Evolutionary conservation across 2,888 invertebrate genomes (phyloP), one percentile per base, ranked within the genome.

Genomic region (Athalia cordata): DNA sequence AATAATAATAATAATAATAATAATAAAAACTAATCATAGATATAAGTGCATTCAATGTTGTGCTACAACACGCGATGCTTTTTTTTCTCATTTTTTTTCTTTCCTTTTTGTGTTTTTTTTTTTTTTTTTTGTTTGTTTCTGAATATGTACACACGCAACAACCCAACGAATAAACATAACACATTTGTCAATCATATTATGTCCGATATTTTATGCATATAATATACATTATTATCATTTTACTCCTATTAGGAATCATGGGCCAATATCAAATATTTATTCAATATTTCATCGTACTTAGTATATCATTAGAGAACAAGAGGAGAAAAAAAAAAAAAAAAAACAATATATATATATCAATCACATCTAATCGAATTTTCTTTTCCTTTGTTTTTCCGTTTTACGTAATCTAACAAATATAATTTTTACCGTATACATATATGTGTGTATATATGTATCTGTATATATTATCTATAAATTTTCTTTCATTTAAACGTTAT

Each of bases 1-100:
- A 85, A 83, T 85, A 86, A 86, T 87, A 86, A 85, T 87, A 88
- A 88, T 87, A 87, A 88, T 88, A 86, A 83, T 84, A 87, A 88
- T 85, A 85, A 70, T 70, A 62, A 75, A 83, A 83, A 84, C 86
- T 86, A 29, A 29, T 29, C 29, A 87, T 82, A 82, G 84, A 83
- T 83, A 83, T 83, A 84, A 83, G 84, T 84, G 84, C 29, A 29
- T 29, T 29, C 74, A 78, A 78, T 62, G 61, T 74, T 70, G 72
- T 83, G 75, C 75, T 75, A 62, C 75, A 61, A 75, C 75, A 75
- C 62, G 75, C 75, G 50, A 75, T 75, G 75, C 45, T 47, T 65
- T 52, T 11, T 52, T 52, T 52, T 11, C 11, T 2, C 11, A n/a
- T 52, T 11, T 77, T 45, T 76, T 67, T 75, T 70, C 43, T n/a